These are phyloP conservation scores for Danio jaintianensis DNA, from an alignment of 2,797 vertebrate species.

Conservation along the genomic window DNA sequence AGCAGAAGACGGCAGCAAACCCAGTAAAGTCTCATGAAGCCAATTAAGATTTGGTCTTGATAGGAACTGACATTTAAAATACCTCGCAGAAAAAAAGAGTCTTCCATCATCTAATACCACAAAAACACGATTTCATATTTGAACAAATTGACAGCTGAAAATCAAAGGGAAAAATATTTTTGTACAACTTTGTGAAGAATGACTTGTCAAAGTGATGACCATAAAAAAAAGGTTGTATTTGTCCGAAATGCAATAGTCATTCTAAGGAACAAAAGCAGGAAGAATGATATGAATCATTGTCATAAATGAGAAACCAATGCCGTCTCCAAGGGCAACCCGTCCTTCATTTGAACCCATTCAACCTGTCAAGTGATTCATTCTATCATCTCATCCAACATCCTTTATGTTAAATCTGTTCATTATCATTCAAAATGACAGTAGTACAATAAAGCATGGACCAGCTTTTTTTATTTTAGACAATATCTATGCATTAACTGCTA, in stretches of 20 bases:
- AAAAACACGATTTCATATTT: conserved; percentile 8
- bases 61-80: conserved; percentile 55
- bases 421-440: conserved; percentile 15
- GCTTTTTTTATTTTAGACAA: conserved; percentile 13
- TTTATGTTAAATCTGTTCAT: not conserved
- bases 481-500: not conserved
- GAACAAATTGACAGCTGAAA: conserved; percentile 10
- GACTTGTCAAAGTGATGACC: not conserved
- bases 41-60: conserved; percentile 52
- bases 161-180: not conserved
- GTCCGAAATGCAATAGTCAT: not conserved
- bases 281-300: not conserved
- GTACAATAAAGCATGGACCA: not conserved
- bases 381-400: not conserved
- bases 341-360: conserved; percentile 20
- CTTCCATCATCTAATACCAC: conserved; percentile 15
- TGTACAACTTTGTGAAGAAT: not conserved
- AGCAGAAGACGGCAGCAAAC: conserved; percentile 16
- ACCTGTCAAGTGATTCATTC: conserved; percentile 3
- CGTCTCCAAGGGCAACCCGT: conserved; percentile 24
- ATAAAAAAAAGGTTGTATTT: not conserved
- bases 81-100: conserved; percentile 22
- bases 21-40: conserved; percentile 43
- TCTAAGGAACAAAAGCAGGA: not conserved
- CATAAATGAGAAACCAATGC: conserved; percentile 10